Conservation (phyloP, 2,888 invertebrate genomes). For the Gerris lacustris region DNA sequence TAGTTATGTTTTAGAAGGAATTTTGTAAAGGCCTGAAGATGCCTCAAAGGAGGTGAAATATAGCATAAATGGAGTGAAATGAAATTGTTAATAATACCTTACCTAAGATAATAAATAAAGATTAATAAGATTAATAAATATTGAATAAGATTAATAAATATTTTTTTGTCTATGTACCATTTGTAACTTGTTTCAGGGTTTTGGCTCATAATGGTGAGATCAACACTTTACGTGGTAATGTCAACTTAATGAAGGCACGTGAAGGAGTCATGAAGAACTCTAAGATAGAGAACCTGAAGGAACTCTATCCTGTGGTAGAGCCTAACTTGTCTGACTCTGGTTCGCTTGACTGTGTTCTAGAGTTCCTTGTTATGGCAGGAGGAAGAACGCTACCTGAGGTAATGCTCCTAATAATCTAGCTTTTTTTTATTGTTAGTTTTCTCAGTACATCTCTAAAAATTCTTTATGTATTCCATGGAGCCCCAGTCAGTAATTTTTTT, state of each 20-base stretch:
- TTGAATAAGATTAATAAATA: too few species aligned
- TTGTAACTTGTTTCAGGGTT: constrained; percentile 43
- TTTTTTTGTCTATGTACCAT: too few species aligned
- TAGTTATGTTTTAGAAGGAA: too few species aligned
- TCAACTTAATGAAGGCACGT: constrained; percentile 95
- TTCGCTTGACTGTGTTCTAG: constrained; percentile 92
- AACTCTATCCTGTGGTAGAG: constrained; percentile 93
- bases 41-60: too few species aligned
- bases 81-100: too few species aligned
- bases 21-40: too few species aligned
- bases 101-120: too few species aligned
- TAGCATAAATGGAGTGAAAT: too few species aligned
- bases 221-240: constrained; percentile 95
- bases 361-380: constrained; percentile 90
- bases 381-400: constrained; percentile 79
- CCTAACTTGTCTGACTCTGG: constrained; percentile 97
- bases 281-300: constrained; percentile 65
- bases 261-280: constrained; percentile 93
- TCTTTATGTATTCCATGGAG: neutral
- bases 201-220: constrained; percentile 99
- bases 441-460: neutral
- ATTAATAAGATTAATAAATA: too few species aligned
- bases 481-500: too few species aligned
- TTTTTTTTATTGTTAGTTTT: neutral
- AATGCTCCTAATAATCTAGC: constrained; percentile 15